Percentiles rank a stretch among this genome's conserved stretches.
These are phyloP conservation scores for Lepilemur septentrionalis DNA, from an alignment of 2,797 vertebrate species.

Conservation along the genomic window DNA sequence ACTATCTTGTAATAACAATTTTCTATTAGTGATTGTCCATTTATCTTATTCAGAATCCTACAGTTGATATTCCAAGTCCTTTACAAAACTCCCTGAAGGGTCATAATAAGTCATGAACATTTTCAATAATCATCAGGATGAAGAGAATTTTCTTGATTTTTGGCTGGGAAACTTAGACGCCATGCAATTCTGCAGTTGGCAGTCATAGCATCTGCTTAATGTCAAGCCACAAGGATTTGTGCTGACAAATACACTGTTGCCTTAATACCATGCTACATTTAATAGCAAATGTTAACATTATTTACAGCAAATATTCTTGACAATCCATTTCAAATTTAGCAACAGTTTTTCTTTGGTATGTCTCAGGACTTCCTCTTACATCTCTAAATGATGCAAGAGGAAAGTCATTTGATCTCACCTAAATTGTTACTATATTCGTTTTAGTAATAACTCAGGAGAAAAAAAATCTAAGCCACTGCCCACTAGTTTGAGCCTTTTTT, in stretches of 20 bases:
- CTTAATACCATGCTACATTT: not conserved
- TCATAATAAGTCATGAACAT: not conserved
- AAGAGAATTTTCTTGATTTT: not conserved
- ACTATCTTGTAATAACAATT: not conserved
- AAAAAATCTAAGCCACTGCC: not conserved
- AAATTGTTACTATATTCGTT: not conserved
- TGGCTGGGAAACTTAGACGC: not conserved
- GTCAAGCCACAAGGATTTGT: not conserved
- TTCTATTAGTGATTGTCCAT: not conserved
- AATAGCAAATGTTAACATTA: not conserved
- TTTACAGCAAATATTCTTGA: conserved; percentile 27
- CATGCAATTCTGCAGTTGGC: not conserved
- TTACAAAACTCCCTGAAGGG: not conserved
- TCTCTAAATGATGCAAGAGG: conserved; percentile 28
- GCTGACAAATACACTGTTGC: not conserved
- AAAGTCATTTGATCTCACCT: conserved; percentile 19
- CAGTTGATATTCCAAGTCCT: not conserved
- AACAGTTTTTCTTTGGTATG: not conserved
- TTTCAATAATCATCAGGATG: not conserved
- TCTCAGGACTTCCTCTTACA: not conserved
- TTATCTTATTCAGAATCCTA: not conserved
- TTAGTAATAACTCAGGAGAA: not conserved
- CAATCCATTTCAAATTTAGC: conserved; percentile 20
- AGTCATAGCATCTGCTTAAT: not conserved
- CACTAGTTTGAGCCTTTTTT: not conserved